These are phyloP conservation scores for Anas georgica DNA, from an alignment of 2,797 vertebrate species.

Conservation along the genomic window DNA sequence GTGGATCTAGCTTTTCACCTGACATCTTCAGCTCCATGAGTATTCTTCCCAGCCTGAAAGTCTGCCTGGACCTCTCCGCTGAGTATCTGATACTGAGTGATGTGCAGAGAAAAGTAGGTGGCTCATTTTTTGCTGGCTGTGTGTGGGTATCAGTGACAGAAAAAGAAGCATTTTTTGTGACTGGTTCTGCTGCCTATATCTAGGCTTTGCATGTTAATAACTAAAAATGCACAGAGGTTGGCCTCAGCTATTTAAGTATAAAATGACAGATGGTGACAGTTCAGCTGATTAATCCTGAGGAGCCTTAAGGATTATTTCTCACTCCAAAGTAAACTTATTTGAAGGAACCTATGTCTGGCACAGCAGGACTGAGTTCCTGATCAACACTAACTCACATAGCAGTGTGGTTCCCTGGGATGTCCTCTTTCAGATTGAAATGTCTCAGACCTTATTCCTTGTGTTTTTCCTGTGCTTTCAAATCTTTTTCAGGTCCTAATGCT, in stretches of 20 bases:
- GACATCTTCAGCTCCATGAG: slow-evolving; percentile 89
- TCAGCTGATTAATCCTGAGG: not conserved
- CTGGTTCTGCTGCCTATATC: not conserved
- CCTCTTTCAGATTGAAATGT: not conserved
- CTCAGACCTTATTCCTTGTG: not conserved
- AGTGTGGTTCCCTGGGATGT: not conserved
- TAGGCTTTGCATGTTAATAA: not conserved
- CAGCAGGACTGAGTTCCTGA: not conserved
- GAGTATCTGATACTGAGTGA: slow-evolving; percentile 96
- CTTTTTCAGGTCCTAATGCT: fast-evolving
- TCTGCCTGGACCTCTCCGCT: slow-evolving; percentile 92
- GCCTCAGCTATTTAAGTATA: not conserved
- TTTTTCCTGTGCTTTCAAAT: not conserved
- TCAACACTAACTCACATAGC: fast-evolving
- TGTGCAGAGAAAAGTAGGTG: slow-evolving; percentile 92
- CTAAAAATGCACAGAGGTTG: not conserved
- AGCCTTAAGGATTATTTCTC: not conserved
- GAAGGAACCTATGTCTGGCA: not conserved
- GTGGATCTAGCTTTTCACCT: slow-evolving; percentile 87
- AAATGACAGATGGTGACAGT: not conserved
- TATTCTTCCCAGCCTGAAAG: slow-evolving; percentile 91
- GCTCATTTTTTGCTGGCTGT: not conserved
- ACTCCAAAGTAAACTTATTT: not conserved
- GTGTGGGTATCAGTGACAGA: not conserved
- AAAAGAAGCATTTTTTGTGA: not conserved